Evolutionary conservation across 2,113 vertebrate genomes (phyloP).

Genomic region (Saguinus imperator): DNA sequence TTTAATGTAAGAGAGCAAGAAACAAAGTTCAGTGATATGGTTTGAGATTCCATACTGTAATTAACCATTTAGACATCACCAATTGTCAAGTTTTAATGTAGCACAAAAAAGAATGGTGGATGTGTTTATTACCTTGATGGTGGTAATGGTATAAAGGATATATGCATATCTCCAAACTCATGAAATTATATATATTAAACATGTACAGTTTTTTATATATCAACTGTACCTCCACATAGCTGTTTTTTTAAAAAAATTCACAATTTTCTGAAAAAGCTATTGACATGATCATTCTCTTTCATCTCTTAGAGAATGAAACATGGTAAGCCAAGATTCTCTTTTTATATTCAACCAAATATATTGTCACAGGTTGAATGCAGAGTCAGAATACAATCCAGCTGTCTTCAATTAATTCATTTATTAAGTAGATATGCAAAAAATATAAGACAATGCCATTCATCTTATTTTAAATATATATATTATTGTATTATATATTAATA

Average conservation of each 20-base stretch:
- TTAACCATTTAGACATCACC: conserved; percentile 10
- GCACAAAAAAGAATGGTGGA: background rate
- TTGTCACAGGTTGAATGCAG: background rate
- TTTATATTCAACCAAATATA: background rate
- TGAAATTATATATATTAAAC: background rate
- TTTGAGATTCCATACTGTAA: background rate
- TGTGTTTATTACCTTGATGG: background rate
- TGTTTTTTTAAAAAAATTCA: background rate
- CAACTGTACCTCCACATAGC: too few relatives aligned
- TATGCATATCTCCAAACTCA: background rate
- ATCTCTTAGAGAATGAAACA: background rate
- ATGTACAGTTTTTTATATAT: background rate
- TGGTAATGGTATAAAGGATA: background rate
- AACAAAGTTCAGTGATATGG: background rate
- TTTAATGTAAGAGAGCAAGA: background rate
- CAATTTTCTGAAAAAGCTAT: background rate
- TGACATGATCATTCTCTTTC: background rate
- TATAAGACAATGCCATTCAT: background rate
- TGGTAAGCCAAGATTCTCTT: background rate
- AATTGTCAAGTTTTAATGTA: background rate
- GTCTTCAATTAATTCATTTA: background rate
- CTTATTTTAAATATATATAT: background rate
- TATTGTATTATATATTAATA: background rate
- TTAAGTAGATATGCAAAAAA: background rate
- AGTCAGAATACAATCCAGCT: background rate